A percentile compares a stretch with the other conserved stretches of the same genome.
Conservation (phyloP, 2,888 invertebrate species). For the Drosophila colorata region DNA sequence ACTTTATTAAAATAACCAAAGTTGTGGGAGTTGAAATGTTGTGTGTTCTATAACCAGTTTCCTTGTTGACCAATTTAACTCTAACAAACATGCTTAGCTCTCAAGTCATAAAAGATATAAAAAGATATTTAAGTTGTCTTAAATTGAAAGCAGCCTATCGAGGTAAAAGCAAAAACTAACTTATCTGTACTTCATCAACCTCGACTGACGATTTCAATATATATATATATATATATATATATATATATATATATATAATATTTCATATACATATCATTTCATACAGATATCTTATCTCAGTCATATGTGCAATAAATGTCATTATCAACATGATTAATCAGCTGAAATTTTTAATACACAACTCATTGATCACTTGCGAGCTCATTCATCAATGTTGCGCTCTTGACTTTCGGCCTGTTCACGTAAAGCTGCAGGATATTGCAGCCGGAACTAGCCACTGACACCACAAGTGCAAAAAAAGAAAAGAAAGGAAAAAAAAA, state of each 20-base stretch:
- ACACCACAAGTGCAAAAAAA: slow-evolving; percentile 2
- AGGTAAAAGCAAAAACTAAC: background rate
- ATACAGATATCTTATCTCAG: slow-evolving; percentile 5
- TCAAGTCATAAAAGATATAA: no score
- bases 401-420: background rate
- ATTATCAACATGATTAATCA: slow-evolving; percentile 26
- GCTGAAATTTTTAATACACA: slow-evolving; percentile 12
- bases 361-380: slow-evolving; percentile 27
- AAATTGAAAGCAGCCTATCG: background rate
- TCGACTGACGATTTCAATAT: background rate
- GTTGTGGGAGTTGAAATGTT: no score
- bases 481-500: background rate
- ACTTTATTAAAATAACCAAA: no score
- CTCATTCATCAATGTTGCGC: slow-evolving; percentile 26
- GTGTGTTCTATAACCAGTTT: no score
- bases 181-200: background rate
- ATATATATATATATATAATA: background rate
- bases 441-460: slow-evolving; percentile 23
- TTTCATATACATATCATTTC: background rate
- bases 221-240: no score
- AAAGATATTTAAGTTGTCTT: background rate
- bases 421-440: slow-evolving; percentile 34
- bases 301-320: slow-evolving; percentile 12
- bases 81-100: no score
- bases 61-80: no score